Base-by-base conservation (phyloP, 1,140 invertebrate species). In the Dreissena rostriformis region DNA sequence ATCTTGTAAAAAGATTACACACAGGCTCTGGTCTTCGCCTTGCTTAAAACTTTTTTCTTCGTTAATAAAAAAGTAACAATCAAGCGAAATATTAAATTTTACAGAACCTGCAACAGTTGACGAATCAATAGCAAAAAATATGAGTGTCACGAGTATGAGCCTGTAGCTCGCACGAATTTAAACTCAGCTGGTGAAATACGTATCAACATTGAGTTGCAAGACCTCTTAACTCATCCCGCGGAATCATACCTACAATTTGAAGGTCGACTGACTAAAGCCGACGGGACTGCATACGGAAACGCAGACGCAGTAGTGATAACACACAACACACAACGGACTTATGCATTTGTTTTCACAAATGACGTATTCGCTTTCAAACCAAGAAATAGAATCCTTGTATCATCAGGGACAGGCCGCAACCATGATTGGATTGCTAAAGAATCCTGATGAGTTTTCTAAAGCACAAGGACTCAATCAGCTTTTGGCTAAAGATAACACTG, bases 1-100 rank as follows among this genome's bases (percentile, higher is more conserved):
- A 68, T 68, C 67, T 68, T 68, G 67, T 68, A 15, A n/a, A n/a
- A 67, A 67, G 14, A 22, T 67, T 67, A 22, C 12, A 68, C 24
- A 19, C 67, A 39, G 17, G 24, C 2, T 26, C 26, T n/a, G 17
- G 29, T 28, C 67, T 68, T n/a, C 29, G 67, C 8, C 29, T 68
- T 2, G 19, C 29, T 39, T 68, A 68, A 15, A 68, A 68, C 5
- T 5, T 6, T 7, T 7, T 8, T 22, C 14, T 28, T 28, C 10
- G 15, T 28, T 5, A 68, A 7, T 7, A 17, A 22, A 26, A 28
- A 5, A 68, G 26, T 6, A 22, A 28, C 19, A 28, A 22, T 28
- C 24, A 22, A 39, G 39, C 39, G 67, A 68, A 17, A 68, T 68
- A 22, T 26, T 68, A n/a, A 68, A 68, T 28, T 68, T 68, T 68